phyloP scores from a whole-genome alignment of 2,888 invertebrate species.

The Sarcophaga caerulescens region DNA sequence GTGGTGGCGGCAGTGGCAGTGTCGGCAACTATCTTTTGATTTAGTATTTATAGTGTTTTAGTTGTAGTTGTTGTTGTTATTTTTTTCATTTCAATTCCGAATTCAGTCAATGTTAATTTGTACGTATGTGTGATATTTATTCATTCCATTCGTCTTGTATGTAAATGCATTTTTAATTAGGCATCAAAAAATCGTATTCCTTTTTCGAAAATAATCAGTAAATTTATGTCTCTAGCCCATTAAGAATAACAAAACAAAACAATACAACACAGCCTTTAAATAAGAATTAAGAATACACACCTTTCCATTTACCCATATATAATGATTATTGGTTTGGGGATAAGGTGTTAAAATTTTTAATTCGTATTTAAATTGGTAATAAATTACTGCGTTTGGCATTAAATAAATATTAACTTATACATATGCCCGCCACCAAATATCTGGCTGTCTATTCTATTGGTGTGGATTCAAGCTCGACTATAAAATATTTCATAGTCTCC shows the following conservation, averaged over 20 bases:
- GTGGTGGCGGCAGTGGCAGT: conserved; percentile 4
- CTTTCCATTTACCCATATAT: conserved; percentile 33
- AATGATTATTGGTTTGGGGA: conserved; percentile 2
- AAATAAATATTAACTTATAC: conserved; percentile 48
- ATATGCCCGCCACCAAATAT: too few relatives aligned
- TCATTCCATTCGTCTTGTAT: conserved; percentile 23
- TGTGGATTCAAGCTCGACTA: too few relatives aligned
- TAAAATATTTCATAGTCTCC: too few relatives aligned
- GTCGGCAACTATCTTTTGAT: conserved; percentile 63
- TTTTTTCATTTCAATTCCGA: conserved; percentile 35
- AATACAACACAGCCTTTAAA: too few relatives aligned
- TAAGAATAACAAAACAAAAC: conserved; percentile 16
- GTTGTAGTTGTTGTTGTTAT: conserved; percentile 21
- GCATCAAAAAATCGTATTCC: conserved; percentile 58
- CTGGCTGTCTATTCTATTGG: too few relatives aligned
- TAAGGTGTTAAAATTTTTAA: conserved; percentile 56
- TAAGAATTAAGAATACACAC: not conserved
- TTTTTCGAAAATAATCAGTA: conserved; percentile 45
- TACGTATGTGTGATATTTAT: conserved; percentile 6
- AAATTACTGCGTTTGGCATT: conserved; percentile 48
- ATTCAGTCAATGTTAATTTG: conserved; percentile 54
- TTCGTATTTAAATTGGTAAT: conserved; percentile 39
- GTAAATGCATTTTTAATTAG: conserved; percentile 68
- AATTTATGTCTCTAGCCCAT: conserved; percentile 57
- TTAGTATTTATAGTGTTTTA: conserved; percentile 35